A percentile compares a stretch with the other conserved stretches of the same genome.
phyloP scores from a whole-genome alignment of 1,140 invertebrate genomes.

The Drosophila obscura region DNA sequence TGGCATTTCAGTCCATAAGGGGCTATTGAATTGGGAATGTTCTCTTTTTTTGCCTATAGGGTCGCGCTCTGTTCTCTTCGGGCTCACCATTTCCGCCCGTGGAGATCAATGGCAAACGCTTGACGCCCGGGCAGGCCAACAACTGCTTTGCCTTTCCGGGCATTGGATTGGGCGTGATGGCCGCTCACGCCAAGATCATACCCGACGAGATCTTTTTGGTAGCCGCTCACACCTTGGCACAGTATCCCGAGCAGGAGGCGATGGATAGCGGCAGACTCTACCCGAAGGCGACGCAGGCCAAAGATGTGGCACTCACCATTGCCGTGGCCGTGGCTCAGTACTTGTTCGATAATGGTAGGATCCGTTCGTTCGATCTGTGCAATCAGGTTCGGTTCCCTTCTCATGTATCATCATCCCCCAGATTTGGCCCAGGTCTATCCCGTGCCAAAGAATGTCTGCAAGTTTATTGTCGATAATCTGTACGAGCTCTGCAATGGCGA shows the following conservation, averaged over 20 bases:
- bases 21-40: background rate
- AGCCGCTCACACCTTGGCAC: slow-evolving; percentile 92
- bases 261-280: slow-evolving; percentile 94
- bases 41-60: slow-evolving; percentile 4
- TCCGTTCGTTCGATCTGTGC: background rate
- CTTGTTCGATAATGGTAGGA: slow-evolving; percentile 91
- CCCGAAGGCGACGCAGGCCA: slow-evolving; percentile 93
- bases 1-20: background rate
- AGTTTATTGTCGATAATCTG: slow-evolving; percentile 90
- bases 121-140: slow-evolving; percentile 96
- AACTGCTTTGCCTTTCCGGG: slow-evolving; percentile 99
- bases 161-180: slow-evolving; percentile 93
- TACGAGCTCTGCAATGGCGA: slow-evolving; percentile 89
- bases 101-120: slow-evolving; percentile 90
- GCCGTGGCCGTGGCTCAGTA: slow-evolving; percentile 93
- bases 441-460: slow-evolving; percentile 88
- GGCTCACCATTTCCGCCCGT: slow-evolving; percentile 96
- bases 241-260: slow-evolving; percentile 91
- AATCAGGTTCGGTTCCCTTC: too few species aligned
- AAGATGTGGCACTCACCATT: slow-evolving; percentile 93
- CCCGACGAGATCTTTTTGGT: slow-evolving; percentile 94
- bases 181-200: slow-evolving; percentile 91
- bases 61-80: slow-evolving; percentile 88
- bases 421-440: slow-evolving; percentile 90
- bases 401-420: slow-evolving; percentile 74